Conservation (phyloP, 1,140 invertebrate genomes). For the Neodiprion pinetum region DNA sequence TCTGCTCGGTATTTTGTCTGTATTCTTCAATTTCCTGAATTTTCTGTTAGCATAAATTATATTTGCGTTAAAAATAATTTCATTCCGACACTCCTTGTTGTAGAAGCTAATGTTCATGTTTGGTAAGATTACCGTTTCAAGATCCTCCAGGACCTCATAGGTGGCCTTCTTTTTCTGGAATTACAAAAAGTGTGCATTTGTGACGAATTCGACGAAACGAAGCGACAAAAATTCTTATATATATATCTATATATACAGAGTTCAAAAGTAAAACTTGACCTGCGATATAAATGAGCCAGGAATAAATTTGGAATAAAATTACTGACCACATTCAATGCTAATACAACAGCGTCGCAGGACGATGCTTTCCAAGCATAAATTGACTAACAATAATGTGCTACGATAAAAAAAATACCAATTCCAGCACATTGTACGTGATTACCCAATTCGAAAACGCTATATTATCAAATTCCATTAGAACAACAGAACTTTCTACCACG, state of each 20-base stretch:
- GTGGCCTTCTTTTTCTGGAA: constrained; percentile 85
- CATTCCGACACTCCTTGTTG: no score
- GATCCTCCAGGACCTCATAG: constrained; percentile 75
- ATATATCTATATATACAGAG: constrained; percentile 2
- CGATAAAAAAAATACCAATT: constrained; percentile 18
- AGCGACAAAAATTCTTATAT: constrained; percentile 31
- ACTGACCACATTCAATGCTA: constrained; percentile 1
- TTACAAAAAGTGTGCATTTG: constrained; percentile 52
- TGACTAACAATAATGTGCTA: constrained; percentile 10
- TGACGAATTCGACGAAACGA: constrained; percentile 44
- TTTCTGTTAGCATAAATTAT: constrained; percentile 63
- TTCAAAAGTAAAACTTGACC: not conserved
- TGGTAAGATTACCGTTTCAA: constrained; percentile 67
- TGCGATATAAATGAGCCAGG: not conserved
- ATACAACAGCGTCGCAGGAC: not conserved
- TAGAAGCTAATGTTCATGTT: constrained; percentile 11
- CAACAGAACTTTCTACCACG: no score
- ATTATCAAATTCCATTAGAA: no score
- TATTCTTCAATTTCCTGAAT: constrained; percentile 83
- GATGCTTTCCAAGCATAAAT: constrained; percentile 11
- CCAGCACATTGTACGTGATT: not conserved
- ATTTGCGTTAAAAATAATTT: constrained; percentile 27
- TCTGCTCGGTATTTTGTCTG: constrained; percentile 78
- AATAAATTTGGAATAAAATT: constrained; percentile 15
- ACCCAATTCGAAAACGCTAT: no score